Evolutionary conservation across 2,797 vertebrate species (phyloP).

Genomic region (Ibycter americanus): DNA sequence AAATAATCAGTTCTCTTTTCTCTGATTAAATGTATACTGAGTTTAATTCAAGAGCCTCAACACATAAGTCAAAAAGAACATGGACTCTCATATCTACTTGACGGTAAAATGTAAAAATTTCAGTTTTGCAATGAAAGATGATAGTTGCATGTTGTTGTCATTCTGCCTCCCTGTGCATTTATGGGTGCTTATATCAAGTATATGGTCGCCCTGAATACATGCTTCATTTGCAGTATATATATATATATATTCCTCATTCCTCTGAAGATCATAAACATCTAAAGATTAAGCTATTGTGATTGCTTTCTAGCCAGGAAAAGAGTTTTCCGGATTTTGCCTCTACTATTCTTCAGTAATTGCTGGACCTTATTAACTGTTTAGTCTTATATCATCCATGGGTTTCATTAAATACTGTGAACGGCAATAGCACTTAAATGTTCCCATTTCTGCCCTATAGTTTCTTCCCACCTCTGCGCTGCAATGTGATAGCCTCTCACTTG

Average conservation of each 20-base stretch:
- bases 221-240: not conserved
- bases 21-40: not conserved
- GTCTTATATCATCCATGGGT: not conserved
- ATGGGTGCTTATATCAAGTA: not conserved
- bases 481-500: not conserved
- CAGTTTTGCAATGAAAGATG: not conserved
- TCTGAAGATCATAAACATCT: not conserved
- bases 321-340: not conserved
- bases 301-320: not conserved
- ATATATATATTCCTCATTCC: not conserved
- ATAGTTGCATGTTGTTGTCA: not conserved
- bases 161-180: not conserved
- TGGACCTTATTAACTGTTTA: not conserved
- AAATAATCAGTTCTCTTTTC: not conserved
- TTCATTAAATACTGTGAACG: not conserved
- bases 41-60: not conserved
- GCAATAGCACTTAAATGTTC: not conserved
- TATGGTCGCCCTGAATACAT: not conserved
- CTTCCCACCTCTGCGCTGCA: not conserved
- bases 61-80: not conserved
- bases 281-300: not conserved
- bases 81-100: not conserved
- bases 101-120: not conserved
- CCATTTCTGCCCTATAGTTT: not conserved
- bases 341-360: not conserved